Evolutionary conservation across 2,113 vertebrate genomes (phyloP), one percentile per base, ranked within the genome.

Genomic region (Eulemur rufifrons): DNA sequence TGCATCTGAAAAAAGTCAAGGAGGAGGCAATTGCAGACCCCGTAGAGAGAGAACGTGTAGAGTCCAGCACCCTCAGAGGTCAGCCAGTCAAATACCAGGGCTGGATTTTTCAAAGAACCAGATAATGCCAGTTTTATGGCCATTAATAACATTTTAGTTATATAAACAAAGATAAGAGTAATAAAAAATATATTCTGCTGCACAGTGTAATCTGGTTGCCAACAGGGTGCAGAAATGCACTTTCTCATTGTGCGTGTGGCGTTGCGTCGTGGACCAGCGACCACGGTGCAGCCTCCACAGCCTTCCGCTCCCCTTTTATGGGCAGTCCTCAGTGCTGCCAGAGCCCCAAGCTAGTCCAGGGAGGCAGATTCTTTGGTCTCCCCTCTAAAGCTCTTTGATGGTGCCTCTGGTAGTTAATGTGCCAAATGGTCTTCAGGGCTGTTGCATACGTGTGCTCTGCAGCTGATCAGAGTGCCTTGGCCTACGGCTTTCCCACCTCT

Each of bases 111-210:
- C 85, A 81, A 96, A 97, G 95, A 96, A 76, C 29, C 56, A 95
- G 91, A 96, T 96, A 91, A 96, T 97, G 86, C 89, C 80, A 64
- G 42, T 92, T 97, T 98, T 96, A 98, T 78, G 96, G 71, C 95
- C 66, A 91, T 96, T 98, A 96, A 95, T 96, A 97, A 97, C 82
- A 96, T 97, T 95, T 97, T 81, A 91, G 87, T 97, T 93, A 78
- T 85, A 86, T 91, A 97, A 97, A 97, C 95, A 87, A 93, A 95
- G 97, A 98, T 97, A 96, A 94, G 74, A 89, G 64, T 92, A 92
- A 89, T 97, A 95, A 96, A 96, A 91, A 93, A 77, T 86, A 82
- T 90, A 94, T 92, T 88, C 89, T 61, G 61, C 69, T 86, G 89
- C 47, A 4, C 42, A 47, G 78, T n/a, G 47, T 93, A 84, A 78